phyloP scores from a whole-genome alignment of 2,888 invertebrate species.

The Parascotia fuliginaria region DNA sequence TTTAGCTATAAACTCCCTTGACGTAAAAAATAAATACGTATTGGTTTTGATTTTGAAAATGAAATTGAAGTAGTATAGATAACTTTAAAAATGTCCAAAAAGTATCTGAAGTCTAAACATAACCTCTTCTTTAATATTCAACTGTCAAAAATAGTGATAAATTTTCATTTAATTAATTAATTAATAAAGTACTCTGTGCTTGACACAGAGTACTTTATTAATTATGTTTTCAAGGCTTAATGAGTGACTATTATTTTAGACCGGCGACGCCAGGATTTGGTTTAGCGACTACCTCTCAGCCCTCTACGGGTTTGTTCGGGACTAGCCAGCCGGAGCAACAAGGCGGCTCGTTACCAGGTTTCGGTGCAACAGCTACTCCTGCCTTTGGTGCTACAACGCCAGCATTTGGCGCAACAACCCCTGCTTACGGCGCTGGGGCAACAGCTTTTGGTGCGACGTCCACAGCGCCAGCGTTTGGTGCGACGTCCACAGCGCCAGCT shows the following conservation, averaged over 20 bases:
- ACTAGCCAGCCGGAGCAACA: constrained; percentile 48
- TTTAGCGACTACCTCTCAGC: constrained; percentile 60
- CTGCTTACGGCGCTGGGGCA: constrained; percentile 51
- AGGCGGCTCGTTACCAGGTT: constrained; percentile 24
- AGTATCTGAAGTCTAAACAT: not conserved
- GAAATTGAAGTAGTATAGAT: not conserved
- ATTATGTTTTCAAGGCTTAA: no score
- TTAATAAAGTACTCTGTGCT: no score
- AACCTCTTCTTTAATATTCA: not conserved
- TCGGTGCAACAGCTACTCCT: constrained; percentile 43
- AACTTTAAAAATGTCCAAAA: not conserved
- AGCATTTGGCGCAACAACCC: constrained; percentile 50
- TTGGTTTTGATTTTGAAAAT: not conserved
- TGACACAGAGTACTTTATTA: no score
- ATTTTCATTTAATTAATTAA: no score
- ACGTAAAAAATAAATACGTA: not conserved
- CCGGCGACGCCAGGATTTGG: constrained; percentile 73
- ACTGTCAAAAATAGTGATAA: constrained; percentile 14
- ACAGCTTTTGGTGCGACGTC: constrained; percentile 58
- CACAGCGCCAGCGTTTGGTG: constrained; percentile 45
- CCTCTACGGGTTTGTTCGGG: constrained; percentile 69
- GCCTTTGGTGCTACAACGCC: constrained; percentile 52
- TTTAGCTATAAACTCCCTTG: not conserved
- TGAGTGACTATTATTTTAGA: constrained; percentile 56
- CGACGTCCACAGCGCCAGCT: no score